Base-by-base conservation (phyloP, 2,113 vertebrate species). In the Passerina amoena region DNA sequence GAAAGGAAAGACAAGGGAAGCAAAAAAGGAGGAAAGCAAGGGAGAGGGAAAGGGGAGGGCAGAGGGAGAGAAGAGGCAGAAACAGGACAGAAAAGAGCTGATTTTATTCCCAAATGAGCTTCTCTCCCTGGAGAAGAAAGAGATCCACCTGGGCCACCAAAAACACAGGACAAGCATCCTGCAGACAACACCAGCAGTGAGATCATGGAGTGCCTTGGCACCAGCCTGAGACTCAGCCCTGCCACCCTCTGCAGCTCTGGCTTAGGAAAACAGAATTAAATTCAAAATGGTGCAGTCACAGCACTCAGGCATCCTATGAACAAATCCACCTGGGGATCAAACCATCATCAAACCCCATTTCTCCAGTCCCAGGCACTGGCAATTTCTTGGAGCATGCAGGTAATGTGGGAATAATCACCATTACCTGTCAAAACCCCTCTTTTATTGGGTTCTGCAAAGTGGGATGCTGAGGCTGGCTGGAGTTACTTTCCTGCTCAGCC, bases 21-120 rank as follows among this genome's bases (percentile, higher is more conserved):
- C 6, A 57, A 59, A 51, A 23, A 25, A 14, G 7, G 4, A 23
- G 9, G 23, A 50, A 28, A 6, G 6, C 0, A 0, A 50, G 4
- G 8, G 5, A 27, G 14, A 38, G 15, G 13, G 8, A 47, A 64
- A 72, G 31, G 33, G 21, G 54, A 60, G n/a, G 25, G 25, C n/a
- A 40, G 21, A 44, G 6, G 11, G 20, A 54, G 14, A 53, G 11
- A 12, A 25, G 8, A 65, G 40, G 33, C 8, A 79, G 44, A 56
- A 54, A 30, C 3, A 76, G 28, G 13, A 57, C 0, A 54, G 22
- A 27, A 54, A 88, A 57, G 6, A 16, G 9, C 28, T 51, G 12
- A 20, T 24, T 64, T 68, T 54, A 19, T 64, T 75, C 40, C 56
- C 54, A 71, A 84, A 86, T 47, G 35, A 79, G 6, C 24, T 4